Evolutionary conservation across 2,113 vertebrate species (phyloP), one percentile per base, ranked within the genome.

Genomic region (Cyphomyrus plagiostoma): DNA sequence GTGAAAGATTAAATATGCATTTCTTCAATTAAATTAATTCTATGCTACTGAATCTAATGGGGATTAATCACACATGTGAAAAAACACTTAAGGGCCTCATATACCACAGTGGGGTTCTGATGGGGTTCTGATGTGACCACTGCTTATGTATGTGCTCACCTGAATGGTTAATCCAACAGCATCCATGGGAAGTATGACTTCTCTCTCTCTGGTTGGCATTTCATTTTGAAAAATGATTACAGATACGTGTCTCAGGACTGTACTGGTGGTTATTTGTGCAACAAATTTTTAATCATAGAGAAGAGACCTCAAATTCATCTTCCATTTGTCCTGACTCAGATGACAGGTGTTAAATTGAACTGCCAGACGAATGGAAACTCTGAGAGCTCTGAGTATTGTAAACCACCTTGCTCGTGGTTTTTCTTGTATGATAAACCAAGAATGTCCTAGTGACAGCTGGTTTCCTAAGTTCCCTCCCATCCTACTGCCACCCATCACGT

Each of bases 371-470:
- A 77, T 48, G 80, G 48, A 50, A 80, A 89, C 8, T 46, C 15
- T 3, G 70, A 39, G 19, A 50, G 48, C n/a, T 17, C n/a, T 3
- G 70, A 42, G 46, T 48, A 42, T 53, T 70, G 26, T 39, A 80
- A 74, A 86, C 53, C 26, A 74, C 88, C 88, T 39, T 46, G 83
- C 82, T 23, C 21, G 52, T 89, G 70, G 17, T 58, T 90, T 90
- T 91, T 89, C 83, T 90, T 82, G 35, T 90, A 26, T 90, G 86
- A 89, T 86, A 90, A 84, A 39, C 88, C 88, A 90, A 90, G 92
- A 86, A 83, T 89, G 52, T 35, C 39, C 42, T 82, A 88, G 86
- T 91, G 92, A 90, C 91, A 90, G 90, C 87, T 91, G 92, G 19
- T 50, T 89, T 21, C 48, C 88, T 11, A 35, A 42, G 1, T 7